phyloP scores from a whole-genome alignment of 2,113 vertebrate genomes.

The Geococcyx californianus region DNA sequence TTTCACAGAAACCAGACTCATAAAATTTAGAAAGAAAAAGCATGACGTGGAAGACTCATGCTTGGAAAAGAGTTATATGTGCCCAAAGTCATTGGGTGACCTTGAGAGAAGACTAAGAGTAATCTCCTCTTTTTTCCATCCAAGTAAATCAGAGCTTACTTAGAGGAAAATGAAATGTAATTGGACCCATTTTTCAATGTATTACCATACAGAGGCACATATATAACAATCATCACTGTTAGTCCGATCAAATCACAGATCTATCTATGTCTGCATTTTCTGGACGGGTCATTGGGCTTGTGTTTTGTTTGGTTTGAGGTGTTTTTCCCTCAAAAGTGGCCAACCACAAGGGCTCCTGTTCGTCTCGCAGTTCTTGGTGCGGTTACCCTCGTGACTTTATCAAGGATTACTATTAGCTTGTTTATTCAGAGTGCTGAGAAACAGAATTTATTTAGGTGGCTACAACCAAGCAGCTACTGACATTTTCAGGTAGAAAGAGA shows the following conservation, averaged over 20 bases:
- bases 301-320: not conserved
- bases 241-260: not conserved
- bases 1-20: not conserved
- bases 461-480: not conserved
- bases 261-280: not conserved
- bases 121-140: not conserved
- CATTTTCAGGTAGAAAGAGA: not conserved
- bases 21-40: not conserved
- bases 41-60: not conserved
- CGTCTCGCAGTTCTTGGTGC: not conserved
- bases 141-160: not conserved
- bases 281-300: fast-evolving
- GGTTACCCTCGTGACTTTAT: not conserved
- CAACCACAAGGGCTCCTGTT: not conserved
- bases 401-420: not conserved
- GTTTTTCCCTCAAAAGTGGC: not conserved
- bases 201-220: not conserved
- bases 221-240: not conserved
- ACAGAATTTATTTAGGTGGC: not conserved
- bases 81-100: not conserved
- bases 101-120: not conserved
- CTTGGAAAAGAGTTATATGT: not conserved
- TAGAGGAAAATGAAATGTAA: not conserved
- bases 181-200: not conserved
- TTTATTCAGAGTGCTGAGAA: not conserved